These are phyloP conservation scores for Passer montanus DNA, from an alignment of 2,113 vertebrate genomes.

Conservation along the genomic window DNA sequence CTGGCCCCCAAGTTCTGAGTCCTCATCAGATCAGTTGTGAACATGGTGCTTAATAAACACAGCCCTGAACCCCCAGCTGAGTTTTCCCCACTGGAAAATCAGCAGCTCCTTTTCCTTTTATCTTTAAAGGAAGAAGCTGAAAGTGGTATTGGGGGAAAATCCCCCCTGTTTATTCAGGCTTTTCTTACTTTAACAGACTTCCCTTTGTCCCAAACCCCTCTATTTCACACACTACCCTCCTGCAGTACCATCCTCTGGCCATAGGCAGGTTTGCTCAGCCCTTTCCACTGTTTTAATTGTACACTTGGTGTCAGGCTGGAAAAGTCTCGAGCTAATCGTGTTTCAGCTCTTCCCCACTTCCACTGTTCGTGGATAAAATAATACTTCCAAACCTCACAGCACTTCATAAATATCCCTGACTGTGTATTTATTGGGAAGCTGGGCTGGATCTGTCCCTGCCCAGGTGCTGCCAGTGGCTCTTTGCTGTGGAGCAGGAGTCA, in stretches of 20 bases:
- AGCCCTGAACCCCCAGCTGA: background rate
- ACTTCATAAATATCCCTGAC: background rate
- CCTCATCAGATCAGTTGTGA: accelerated
- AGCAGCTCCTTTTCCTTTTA: background rate
- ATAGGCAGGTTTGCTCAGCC: background rate
- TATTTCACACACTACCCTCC: background rate
- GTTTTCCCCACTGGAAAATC: background rate
- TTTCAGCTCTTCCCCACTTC: background rate
- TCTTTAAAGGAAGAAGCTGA: background rate
- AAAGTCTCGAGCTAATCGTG: background rate
- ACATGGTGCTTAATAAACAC: background rate
- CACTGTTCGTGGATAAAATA: background rate
- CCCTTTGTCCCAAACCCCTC: constrained; percentile 1
- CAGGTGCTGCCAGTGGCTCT: background rate
- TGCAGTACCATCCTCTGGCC: background rate
- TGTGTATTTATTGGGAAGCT: background rate
- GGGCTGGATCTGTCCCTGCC: background rate
- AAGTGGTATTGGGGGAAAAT: background rate
- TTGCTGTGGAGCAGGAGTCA: background rate
- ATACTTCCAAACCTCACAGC: background rate
- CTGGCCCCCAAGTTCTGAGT: accelerated
- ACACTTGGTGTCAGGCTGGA: background rate
- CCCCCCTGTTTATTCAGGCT: background rate
- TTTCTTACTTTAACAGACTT: constrained; percentile 8
- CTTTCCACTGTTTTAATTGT: background rate